These are phyloP conservation scores for Calliphora vicina DNA, from an alignment of 1,140 invertebrate genomes.

Conservation along the genomic window DNA sequence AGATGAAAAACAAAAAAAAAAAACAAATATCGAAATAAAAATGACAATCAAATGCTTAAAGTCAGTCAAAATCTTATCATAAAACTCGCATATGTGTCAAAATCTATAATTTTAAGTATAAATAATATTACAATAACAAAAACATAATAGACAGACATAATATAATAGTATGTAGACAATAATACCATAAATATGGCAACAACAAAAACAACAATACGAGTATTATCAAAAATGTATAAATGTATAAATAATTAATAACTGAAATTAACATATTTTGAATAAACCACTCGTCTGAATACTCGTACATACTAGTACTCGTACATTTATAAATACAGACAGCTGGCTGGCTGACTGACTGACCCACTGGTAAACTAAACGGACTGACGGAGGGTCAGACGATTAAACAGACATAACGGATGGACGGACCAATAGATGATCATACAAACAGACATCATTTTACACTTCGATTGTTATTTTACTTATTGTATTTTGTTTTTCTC, in stretches of 20 bases:
- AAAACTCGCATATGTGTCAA: conserved; percentile 29
- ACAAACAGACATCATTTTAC: background rate
- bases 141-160: background rate
- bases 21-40: background rate
- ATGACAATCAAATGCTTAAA: conserved; percentile 30
- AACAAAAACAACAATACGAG: background rate
- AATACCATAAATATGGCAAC: background rate
- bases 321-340: too few relatives aligned
- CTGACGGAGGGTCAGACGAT: background rate
- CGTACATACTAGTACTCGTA: background rate
- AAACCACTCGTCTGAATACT: background rate
- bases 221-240: background rate
- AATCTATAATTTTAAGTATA: conserved; percentile 35
- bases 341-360: too few relatives aligned
- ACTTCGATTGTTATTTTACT: background rate
- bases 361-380: background rate
- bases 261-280: conserved; percentile 1
- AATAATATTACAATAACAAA: conserved; percentile 30
- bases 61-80: conserved; percentile 34
- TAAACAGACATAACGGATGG: background rate
- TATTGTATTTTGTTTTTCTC: background rate
- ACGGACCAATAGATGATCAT: background rate
- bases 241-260: conserved; percentile 22
- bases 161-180: background rate
- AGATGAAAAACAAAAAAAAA: background rate